These are phyloP conservation scores for Callyntrura sp. DNA, from an alignment of 2,888 invertebrate species.

Conservation along the genomic window DNA sequence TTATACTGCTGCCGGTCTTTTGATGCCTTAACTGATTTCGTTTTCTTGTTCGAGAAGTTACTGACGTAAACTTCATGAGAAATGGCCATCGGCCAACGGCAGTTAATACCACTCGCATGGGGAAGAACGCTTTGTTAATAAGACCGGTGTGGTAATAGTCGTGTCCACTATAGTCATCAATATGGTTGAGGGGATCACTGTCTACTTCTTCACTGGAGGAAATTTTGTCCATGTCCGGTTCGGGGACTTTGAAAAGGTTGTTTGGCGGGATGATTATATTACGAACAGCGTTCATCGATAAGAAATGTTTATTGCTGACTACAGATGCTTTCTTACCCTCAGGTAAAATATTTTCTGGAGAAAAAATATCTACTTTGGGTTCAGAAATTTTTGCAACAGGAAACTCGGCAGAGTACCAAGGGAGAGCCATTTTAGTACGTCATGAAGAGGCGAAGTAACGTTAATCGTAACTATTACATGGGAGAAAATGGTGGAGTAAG, in stretches of 20 bases:
- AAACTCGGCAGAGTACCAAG: slow-evolving; percentile 60
- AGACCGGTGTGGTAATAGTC: slow-evolving; percentile 65
- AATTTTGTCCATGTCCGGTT: slow-evolving; percentile 22
- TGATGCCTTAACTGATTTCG: too few relatives aligned
- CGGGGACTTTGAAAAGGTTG: slow-evolving; percentile 37
- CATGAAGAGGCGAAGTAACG: too few relatives aligned
- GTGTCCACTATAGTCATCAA: slow-evolving; percentile 13
- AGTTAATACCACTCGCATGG: slow-evolving; percentile 69
- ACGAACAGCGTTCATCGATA: slow-evolving; percentile 11
- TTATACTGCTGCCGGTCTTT: too few relatives aligned
- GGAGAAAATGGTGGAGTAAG: neutral
- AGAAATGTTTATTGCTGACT: neutral
- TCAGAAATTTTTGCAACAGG: neutral
- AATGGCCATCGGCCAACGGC: slow-evolving; percentile 81
- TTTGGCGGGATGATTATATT: slow-evolving; percentile 45
- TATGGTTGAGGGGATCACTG: neutral
- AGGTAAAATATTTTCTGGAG: neutral
- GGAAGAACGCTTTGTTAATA: slow-evolving; percentile 74
- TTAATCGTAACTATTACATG: neutral
- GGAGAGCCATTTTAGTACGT: slow-evolving; percentile 51
- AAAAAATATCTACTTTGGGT: neutral
- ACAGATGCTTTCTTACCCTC: neutral
- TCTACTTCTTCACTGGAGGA: slow-evolving; percentile 3
- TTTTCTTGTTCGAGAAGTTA: neutral
- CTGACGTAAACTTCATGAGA: slow-evolving; percentile 2